phyloP scores from a whole-genome alignment of 2,113 vertebrate genomes.

The Varanus salvator region DNA sequence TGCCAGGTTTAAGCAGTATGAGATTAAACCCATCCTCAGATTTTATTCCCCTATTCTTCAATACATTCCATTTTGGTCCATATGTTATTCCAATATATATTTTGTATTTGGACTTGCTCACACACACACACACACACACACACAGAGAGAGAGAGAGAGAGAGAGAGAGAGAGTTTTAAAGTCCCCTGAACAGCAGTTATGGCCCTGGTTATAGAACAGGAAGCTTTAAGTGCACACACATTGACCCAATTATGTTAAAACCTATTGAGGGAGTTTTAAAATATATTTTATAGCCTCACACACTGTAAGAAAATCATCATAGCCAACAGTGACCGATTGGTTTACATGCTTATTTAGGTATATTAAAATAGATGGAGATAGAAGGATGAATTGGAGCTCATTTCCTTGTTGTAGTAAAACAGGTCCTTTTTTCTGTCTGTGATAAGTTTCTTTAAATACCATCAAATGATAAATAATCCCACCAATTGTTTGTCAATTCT shows the following conservation, averaged over 20 bases:
- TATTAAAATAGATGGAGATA: constrained; percentile 42
- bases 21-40: constrained; percentile 45
- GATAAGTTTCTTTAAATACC: neutral
- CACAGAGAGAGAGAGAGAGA: no score
- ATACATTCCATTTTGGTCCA: constrained; percentile 49
- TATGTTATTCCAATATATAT: constrained; percentile 15
- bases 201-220: constrained; percentile 46
- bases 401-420: constrained; percentile 50
- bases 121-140: no score
- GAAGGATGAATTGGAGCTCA: constrained; percentile 9
- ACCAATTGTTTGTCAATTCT: neutral
- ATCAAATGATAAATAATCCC: constrained; percentile 21
- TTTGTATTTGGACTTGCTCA: constrained; percentile 32
- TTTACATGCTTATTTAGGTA: constrained; percentile 61
- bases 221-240: constrained; percentile 62
- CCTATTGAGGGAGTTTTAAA: constrained; percentile 65
- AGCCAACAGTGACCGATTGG: constrained; percentile 55
- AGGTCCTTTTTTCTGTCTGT: constrained; percentile 20
- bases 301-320: constrained; percentile 53
- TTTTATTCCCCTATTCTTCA: constrained; percentile 51
- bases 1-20: constrained; percentile 34
- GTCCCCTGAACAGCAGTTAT: constrained; percentile 49
- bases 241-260: constrained; percentile 64
- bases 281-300: constrained; percentile 37
- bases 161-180: constrained; percentile 59